Evolutionary conservation across 1,140 invertebrate species (phyloP).

Genomic region (Halictus rubicundus): DNA sequence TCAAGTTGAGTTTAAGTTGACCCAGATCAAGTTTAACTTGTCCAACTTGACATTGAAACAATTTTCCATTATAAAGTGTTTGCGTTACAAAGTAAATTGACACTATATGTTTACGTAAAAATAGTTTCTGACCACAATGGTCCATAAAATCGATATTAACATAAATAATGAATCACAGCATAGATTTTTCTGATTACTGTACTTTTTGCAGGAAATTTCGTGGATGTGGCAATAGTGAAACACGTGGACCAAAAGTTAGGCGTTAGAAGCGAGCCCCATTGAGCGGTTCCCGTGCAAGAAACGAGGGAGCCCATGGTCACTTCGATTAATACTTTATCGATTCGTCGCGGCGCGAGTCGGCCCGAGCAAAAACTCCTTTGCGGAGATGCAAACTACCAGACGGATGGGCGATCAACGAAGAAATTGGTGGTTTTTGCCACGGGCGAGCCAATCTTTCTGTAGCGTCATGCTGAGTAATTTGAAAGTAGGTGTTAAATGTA

Average conservation of each 20-base stretch:
- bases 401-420: conserved; percentile 28
- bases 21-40: no score
- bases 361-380: conserved; percentile 12
- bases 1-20: no score
- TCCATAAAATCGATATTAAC: no score
- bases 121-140: no score
- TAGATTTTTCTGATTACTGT: neutral
- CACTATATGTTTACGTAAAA: no score
- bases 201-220: neutral
- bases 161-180: no score
- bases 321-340: conserved; percentile 49
- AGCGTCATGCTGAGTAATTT: conserved; percentile 34
- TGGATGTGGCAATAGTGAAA: neutral
- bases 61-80: no score
- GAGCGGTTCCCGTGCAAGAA: conserved; percentile 7
- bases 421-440: conserved; percentile 24
- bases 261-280: neutral
- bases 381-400: conserved; percentile 45
- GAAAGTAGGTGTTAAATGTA: conserved; percentile 48
- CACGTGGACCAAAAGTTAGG: neutral
- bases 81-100: no score
- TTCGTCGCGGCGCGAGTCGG: conserved; percentile 29
- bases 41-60: no score
- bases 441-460: conserved; percentile 18
- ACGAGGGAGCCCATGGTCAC: conserved; percentile 29